Percentiles rank a stretch among this genome's conserved stretches.
Evolutionary conservation across 2,113 vertebrate species (phyloP).

Genomic region (Petrocephalus microphthalmus): DNA sequence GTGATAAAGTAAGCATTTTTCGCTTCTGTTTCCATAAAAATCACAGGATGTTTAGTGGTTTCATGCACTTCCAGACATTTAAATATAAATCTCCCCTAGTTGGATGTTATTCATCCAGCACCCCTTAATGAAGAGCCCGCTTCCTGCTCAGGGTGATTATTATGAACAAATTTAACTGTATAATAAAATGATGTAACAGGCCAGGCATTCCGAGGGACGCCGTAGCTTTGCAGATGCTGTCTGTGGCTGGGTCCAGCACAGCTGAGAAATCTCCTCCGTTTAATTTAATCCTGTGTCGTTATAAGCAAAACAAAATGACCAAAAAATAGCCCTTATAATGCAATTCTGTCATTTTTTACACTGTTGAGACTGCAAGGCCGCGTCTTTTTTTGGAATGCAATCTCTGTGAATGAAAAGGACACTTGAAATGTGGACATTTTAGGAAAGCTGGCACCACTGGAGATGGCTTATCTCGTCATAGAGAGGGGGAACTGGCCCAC

Average conservation of each 20-base stretch:
- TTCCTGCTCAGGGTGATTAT: neutral
- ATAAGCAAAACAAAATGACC: neutral
- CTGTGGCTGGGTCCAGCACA: neutral
- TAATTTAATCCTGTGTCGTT: neutral
- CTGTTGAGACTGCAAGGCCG: neutral
- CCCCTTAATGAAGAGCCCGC: neutral
- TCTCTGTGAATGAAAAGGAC: neutral
- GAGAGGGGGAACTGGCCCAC: neutral
- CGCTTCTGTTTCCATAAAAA: neutral
- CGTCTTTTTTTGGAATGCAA: neutral
- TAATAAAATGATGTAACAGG: neutral
- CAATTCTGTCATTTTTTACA: neutral
- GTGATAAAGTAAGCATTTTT: neutral
- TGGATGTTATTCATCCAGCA: neutral
- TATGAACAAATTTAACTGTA: neutral
- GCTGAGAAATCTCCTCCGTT: neutral
- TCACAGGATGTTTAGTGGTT: neutral
- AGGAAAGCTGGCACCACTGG: neutral
- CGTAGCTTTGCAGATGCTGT: neutral
- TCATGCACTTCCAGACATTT: neutral
- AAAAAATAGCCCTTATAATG: neutral
- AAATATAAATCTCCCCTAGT: neutral
- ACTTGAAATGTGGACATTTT: neutral
- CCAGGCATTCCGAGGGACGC: neutral
- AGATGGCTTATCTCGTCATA: neutral